Evolutionary conservation across 2,888 invertebrate genomes (phyloP), one percentile per base, ranked within the genome.

Genomic region (Drosophila pullipes): DNA sequence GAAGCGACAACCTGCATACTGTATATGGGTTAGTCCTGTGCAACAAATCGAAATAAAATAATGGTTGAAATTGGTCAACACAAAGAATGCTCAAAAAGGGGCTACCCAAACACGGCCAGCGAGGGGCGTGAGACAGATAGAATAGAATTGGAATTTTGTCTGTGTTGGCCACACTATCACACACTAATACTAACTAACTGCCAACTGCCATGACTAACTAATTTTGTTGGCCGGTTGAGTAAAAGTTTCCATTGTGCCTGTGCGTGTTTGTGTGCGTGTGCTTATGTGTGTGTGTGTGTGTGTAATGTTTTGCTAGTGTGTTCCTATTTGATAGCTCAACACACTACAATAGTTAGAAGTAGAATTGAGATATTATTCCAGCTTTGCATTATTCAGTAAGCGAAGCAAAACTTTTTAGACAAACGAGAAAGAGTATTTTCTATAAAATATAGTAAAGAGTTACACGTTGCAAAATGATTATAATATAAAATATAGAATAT

Each of bases 21-120:
- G 28, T 55, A 52, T 74, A 66, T 69, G 69, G 68, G 68, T 64
- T 70, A 50, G 65, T 68, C 18, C 61, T 61, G 64, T 78, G 78
- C 78, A 76, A 58, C 72, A 79, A 78, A 72, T 68, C 72, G 53
- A 63, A 79, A 49, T 33, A 53, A 30, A 50, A 39, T n/a, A 13
- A 47, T 30, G 30, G 10, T 39, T 50, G 7, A 22, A 57, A 39
- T 22, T 44, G 44, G 30, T 47, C 39, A 53, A 59, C 30, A 37
- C 25, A 47, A 16, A 41, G n/a, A 47, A 25, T 47, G 47, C 16
- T 25, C 16, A 4, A 16, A 47, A 47, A 16, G 16, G 9, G 16
- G 47, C 25, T 16, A 47, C 25, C 4, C 47, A 25, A 47, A 47
- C 47, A 16, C 9, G 35, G 35, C 5, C 3, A 10, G 4, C 16